phyloP scores from a whole-genome alignment of 2,888 invertebrate species.

The Oscheius onirici region DNA sequence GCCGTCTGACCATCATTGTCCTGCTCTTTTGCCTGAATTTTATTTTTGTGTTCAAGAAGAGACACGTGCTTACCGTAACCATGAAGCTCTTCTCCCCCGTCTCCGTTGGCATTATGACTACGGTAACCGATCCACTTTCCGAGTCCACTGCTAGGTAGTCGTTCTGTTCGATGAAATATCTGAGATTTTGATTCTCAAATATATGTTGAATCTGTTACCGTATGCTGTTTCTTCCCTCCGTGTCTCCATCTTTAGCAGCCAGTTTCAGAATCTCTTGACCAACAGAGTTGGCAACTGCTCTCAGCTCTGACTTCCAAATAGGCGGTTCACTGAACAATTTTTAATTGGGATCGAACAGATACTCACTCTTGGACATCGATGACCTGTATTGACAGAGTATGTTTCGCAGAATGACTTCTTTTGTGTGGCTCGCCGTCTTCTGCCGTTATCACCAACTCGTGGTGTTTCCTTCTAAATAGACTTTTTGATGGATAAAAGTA shows the following conservation, averaged over 20 bases:
- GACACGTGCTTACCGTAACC: constrained; percentile 35
- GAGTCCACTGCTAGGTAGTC: constrained; percentile 36
- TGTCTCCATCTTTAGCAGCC: constrained; percentile 41
- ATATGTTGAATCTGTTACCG: background rate
- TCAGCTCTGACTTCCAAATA: constrained; percentile 35
- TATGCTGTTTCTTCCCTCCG: constrained; percentile 24
- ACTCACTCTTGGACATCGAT: constrained; percentile 49
- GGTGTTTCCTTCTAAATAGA: constrained; percentile 31
- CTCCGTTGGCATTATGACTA: constrained; percentile 31
- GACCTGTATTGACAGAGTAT: constrained; percentile 45
- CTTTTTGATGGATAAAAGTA: background rate
- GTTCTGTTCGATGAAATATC: constrained; percentile 37
- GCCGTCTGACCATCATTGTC: constrained; percentile 21
- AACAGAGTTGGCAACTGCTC: constrained; percentile 9
- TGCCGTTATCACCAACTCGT: constrained; percentile 44
- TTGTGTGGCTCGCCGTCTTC: constrained; percentile 51
- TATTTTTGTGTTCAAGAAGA: background rate
- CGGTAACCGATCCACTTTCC: constrained; percentile 34
- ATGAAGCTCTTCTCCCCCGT: constrained; percentile 21
- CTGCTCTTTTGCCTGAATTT: constrained; percentile 34
- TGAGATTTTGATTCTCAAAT: background rate
- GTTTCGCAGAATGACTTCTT: constrained; percentile 34
- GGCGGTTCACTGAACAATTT: constrained; percentile 48
- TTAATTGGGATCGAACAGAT: background rate
- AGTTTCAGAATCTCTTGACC: constrained; percentile 36